Conservation (phyloP, 2,888 invertebrate species). For the Orthonevra nobilis region DNA sequence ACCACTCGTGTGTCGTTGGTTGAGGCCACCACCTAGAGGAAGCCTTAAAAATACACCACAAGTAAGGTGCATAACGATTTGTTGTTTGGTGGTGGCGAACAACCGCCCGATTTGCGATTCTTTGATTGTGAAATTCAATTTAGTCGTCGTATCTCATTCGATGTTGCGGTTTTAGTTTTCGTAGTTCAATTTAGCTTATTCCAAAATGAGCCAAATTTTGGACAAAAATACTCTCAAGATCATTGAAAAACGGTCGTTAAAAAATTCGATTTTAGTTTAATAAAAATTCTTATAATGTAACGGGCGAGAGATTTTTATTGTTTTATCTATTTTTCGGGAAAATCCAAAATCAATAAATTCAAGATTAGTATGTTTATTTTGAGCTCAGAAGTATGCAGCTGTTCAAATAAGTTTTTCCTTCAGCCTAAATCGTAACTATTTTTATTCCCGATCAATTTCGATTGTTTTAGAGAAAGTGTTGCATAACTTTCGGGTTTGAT, state of each 20-base stretch:
- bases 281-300: no score
- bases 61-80: conserved; percentile 56
- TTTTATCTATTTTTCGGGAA: no score
- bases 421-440: not conserved
- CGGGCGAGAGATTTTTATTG: no score
- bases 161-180: conserved; percentile 20
- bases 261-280: conserved; percentile 3
- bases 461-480: not conserved
- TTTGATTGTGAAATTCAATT: conserved; percentile 66
- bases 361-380: not conserved
- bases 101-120: conserved; percentile 18
- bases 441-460: not conserved
- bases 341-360: not conserved
- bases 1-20: conserved; percentile 23
- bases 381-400: conserved; percentile 25
- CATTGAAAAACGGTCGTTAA: conserved; percentile 35
- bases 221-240: conserved; percentile 60
- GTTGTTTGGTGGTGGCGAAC: conserved; percentile 43
- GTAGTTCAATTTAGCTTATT: not conserved
- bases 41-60: conserved; percentile 44
- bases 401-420: not conserved
- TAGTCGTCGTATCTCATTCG: conserved; percentile 51
- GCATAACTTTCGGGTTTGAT: conserved; percentile 21
- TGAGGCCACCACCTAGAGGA: conserved; percentile 28
- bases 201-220: conserved; percentile 66